phyloP scores from a whole-genome alignment of 2,113 vertebrate species.

The Malurus alboscapulatus region DNA sequence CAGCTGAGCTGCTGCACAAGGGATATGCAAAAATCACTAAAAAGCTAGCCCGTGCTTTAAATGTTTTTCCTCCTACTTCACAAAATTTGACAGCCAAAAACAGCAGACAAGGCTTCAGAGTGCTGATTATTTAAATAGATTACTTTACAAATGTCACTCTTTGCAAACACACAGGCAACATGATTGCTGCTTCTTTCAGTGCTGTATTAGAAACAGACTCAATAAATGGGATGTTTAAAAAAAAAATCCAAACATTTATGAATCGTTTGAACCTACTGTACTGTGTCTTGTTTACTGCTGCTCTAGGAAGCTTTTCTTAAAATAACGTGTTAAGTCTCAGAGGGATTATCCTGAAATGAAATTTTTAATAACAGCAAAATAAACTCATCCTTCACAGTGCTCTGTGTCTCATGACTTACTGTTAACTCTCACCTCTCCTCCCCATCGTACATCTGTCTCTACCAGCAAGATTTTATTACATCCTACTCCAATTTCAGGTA shows the following conservation, averaged over 20 bases:
- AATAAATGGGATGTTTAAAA: slow-evolving; percentile 46
- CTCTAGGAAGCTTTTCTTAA: slow-evolving; percentile 46
- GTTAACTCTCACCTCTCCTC: slow-evolving; percentile 41
- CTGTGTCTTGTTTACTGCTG: slow-evolving; percentile 50
- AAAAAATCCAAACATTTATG: slow-evolving; percentile 32
- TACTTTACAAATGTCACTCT: slow-evolving; percentile 38
- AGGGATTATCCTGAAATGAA: slow-evolving; percentile 56
- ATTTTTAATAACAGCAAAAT: slow-evolving; percentile 64
- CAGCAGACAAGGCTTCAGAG: not conserved
- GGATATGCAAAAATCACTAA: not conserved
- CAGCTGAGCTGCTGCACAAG: not conserved
- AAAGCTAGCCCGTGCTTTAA: not conserved
- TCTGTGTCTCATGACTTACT: slow-evolving; percentile 4
- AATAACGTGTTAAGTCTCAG: slow-evolving; percentile 53
- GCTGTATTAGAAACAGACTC: slow-evolving; percentile 20
- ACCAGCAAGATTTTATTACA: not conserved
- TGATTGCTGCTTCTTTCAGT: slow-evolving; percentile 18
- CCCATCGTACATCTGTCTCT: not conserved
- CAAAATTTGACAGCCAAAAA: slow-evolving; percentile 38
- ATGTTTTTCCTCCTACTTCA: not conserved
- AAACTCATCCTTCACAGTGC: slow-evolving; percentile 49
- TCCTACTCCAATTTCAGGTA: not conserved
- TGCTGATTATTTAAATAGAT: slow-evolving; percentile 39
- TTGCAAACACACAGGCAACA: slow-evolving; percentile 18
- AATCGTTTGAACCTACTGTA: slow-evolving; percentile 31